Percentiles rank a stretch among this genome's conserved stretches.
These are phyloP conservation scores for Cetonia aurata DNA, from an alignment of 2,888 invertebrate genomes.

Conservation along the genomic window DNA sequence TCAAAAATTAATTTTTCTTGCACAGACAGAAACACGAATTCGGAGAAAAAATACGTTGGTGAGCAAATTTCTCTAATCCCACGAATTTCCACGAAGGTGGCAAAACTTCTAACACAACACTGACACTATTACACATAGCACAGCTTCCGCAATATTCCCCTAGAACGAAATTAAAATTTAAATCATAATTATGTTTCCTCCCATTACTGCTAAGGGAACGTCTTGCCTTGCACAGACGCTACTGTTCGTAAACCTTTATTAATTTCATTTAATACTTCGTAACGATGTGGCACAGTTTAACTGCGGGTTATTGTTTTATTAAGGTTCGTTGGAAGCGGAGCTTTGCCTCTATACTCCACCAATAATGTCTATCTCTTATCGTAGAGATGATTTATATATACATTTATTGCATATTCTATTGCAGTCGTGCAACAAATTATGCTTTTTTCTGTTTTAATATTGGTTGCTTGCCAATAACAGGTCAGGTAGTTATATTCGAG, in stretches of 20 bases:
- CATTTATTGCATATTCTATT: background rate
- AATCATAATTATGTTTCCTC: conserved; percentile 45
- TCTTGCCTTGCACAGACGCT: conserved; percentile 2
- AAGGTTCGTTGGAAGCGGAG: background rate
- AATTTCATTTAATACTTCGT: conserved; percentile 42
- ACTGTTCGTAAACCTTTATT: conserved; percentile 41
- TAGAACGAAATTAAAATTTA: conserved; percentile 44
- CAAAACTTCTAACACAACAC: no score
- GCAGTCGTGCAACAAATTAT: conserved; percentile 1
- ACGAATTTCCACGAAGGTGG: no score
- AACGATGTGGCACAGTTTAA: conserved; percentile 30
- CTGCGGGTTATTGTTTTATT: conserved; percentile 40
- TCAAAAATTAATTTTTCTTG: no score
- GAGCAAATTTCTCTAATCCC: background rate
- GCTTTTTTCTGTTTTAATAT: conserved; percentile 1
- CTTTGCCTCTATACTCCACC: background rate
- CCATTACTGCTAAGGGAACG: conserved; percentile 34
- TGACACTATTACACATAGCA: no score
- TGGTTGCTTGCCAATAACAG: no score
- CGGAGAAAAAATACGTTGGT: no score
- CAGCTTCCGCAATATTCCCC: background rate
- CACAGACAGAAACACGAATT: no score
- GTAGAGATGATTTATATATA: background rate
- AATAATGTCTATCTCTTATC: no score
- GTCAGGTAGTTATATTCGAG: background rate